Percentiles rank a stretch among this genome's conserved stretches.
Evolutionary conservation across 1,140 invertebrate species (phyloP).

Genomic region (Zaprionus gabonicus): DNA sequence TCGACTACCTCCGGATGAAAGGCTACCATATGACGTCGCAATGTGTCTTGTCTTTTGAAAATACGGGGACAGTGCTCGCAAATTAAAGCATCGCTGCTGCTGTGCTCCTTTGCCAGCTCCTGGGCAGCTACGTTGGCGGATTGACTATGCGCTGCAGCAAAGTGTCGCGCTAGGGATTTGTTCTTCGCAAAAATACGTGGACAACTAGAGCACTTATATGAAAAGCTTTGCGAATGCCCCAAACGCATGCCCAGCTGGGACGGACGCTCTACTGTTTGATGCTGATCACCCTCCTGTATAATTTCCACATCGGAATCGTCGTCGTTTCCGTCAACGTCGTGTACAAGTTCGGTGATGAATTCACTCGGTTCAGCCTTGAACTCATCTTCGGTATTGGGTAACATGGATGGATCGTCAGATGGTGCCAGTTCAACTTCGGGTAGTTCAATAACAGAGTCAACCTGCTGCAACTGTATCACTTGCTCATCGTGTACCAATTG

Average conservation of each 20-base stretch:
- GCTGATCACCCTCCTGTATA: not conserved
- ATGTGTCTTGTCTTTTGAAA: slow-evolving; percentile 85
- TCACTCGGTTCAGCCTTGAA: not conserved
- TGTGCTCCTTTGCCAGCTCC: slow-evolving; percentile 82
- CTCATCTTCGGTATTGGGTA: not conserved
- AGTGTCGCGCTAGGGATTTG: slow-evolving; percentile 54
- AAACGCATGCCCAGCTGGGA: slow-evolving; percentile 54
- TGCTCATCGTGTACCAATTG: slow-evolving; percentile 8
- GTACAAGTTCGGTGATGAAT: not conserved
- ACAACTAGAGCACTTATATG: slow-evolving; percentile 58
- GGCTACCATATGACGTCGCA: slow-evolving; percentile 62
- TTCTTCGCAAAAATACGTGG: slow-evolving; percentile 64
- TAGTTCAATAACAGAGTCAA: slow-evolving; percentile 33
- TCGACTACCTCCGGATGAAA: slow-evolving; percentile 57
- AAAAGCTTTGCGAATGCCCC: slow-evolving; percentile 37
- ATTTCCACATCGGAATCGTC: slow-evolving; percentile 14
- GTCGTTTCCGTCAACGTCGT: not conserved
- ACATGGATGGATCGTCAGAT: not conserved
- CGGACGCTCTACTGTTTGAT: not conserved
- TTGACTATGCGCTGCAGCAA: slow-evolving; percentile 51
- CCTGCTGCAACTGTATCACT: slow-evolving; percentile 18
- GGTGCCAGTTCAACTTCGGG: slow-evolving; percentile 22
- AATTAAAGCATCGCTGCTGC: slow-evolving; percentile 60
- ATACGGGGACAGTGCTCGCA: slow-evolving; percentile 85
- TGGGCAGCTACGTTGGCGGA: slow-evolving; percentile 54